Percentiles rank a stretch among this genome's conserved stretches.
phyloP scores from a whole-genome alignment of 2,797 vertebrate genomes.

The Meriones psammophilus region DNA sequence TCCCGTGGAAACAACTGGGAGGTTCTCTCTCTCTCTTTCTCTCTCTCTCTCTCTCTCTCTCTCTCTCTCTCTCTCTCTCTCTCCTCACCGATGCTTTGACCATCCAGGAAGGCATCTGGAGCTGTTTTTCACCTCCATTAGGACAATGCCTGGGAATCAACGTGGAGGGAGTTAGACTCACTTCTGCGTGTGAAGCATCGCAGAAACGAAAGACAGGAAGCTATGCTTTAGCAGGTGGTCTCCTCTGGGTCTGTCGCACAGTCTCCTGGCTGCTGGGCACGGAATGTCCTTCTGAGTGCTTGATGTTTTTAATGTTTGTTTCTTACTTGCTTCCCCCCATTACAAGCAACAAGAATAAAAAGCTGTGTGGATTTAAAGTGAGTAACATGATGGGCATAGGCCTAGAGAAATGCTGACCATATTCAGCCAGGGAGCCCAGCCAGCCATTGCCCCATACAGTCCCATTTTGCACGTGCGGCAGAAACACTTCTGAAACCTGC shows the following conservation, averaged over 20 bases:
- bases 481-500: neutral
- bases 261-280: neutral
- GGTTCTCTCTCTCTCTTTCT: no score
- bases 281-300: neutral
- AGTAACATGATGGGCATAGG: accelerated
- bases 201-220: neutral
- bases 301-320: neutral
- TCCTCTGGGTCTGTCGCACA: neutral
- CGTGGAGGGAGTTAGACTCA: neutral
- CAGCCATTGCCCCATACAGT: accelerated
- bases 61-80: neutral
- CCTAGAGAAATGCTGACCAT: neutral
- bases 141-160: neutral
- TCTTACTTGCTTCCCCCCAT: neutral
- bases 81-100: neutral
- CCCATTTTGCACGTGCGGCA: neutral
- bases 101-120: neutral
- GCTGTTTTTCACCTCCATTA: no score
- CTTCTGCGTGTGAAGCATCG: neutral
- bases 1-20: no score
- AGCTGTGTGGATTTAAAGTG: neutral
- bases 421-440: neutral
- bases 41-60: no score
- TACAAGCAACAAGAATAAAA: neutral
- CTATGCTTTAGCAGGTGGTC: neutral